phyloP scores from a whole-genome alignment of 2,113 vertebrate species.

The Tangachromis dhanisi region DNA sequence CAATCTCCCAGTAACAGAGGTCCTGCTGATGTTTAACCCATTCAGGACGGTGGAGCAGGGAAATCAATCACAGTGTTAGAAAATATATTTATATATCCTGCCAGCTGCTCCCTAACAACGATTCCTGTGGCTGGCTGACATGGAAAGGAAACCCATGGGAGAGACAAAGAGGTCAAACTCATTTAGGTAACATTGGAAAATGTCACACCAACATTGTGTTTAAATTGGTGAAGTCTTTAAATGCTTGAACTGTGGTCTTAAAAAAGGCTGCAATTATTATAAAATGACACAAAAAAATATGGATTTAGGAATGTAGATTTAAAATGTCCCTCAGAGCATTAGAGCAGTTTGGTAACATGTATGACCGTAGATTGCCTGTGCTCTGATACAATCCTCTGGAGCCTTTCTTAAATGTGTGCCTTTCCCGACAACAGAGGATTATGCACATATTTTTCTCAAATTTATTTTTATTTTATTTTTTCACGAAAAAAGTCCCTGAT shows the following conservation, averaged over 20 bases:
- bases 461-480: not conserved
- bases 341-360: not conserved
- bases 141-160: constrained; percentile 21
- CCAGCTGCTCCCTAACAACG: constrained; percentile 21
- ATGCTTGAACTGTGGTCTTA: not conserved
- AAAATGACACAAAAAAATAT: not conserved
- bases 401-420: not conserved
- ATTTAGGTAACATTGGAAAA: constrained; percentile 30
- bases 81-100: constrained; percentile 2
- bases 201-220: constrained; percentile 2
- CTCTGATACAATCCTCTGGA: not conserved
- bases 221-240: constrained; percentile 2
- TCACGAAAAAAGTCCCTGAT: not conserved
- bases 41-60: constrained; percentile 18
- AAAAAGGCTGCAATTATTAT: not conserved
- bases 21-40: constrained; percentile 61
- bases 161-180: constrained; percentile 29
- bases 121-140: constrained; percentile 6
- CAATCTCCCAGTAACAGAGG: constrained; percentile 55
- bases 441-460: not conserved
- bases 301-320: not conserved
- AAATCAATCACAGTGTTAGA: constrained; percentile 49
- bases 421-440: not conserved
- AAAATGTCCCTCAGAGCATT: not conserved
- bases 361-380: not conserved